Percentiles rank a stretch among this genome's conserved stretches.
phyloP scores from a whole-genome alignment of 2,888 invertebrate genomes.

The Drosophila nr. perissopoda region DNA sequence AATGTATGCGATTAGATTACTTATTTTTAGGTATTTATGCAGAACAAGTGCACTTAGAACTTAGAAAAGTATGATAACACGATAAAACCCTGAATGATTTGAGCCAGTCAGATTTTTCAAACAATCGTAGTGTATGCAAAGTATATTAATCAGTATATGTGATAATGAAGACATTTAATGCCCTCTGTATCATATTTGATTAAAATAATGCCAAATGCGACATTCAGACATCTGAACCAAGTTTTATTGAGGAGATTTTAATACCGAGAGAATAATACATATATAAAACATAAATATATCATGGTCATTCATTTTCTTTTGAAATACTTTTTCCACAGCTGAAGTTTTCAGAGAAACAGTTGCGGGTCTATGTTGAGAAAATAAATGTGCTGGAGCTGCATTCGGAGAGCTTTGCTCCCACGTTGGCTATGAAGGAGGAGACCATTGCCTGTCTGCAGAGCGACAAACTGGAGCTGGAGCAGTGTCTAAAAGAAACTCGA shows the following conservation, averaged over 20 bases:
- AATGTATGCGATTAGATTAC: background rate
- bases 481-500: constrained; percentile 78
- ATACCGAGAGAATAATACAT: background rate
- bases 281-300: background rate
- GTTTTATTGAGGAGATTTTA: background rate
- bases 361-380: constrained; percentile 63
- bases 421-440: constrained; percentile 56
- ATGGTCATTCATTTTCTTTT: background rate
- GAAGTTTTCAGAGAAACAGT: constrained; percentile 59
- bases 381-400: constrained; percentile 71
- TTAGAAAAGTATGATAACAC: background rate
- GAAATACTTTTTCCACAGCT: constrained; percentile 51
- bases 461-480: constrained; percentile 78
- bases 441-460: constrained; percentile 69
- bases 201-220: background rate
- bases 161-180: background rate
- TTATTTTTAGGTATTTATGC: background rate
- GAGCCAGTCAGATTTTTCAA: background rate
- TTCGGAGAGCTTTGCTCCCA: constrained; percentile 53
- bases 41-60: background rate
- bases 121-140: background rate
- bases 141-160: background rate
- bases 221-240: background rate
- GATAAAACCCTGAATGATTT: background rate
- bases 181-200: background rate